phyloP scores from a whole-genome alignment of 2,113 vertebrate species.

The Anas platyrhynchos region DNA sequence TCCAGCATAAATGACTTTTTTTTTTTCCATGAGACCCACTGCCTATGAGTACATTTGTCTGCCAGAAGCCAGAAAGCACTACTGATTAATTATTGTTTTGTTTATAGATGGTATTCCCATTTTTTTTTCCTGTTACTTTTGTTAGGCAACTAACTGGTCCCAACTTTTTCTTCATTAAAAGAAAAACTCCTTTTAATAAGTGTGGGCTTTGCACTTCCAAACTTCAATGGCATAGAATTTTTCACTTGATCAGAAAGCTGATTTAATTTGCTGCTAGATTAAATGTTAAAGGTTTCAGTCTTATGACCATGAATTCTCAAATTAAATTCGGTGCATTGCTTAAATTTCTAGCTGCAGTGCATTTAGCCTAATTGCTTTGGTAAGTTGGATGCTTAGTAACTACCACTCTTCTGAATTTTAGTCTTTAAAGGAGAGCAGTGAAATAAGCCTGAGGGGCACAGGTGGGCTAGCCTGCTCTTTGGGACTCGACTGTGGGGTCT shows the following conservation, averaged over 20 bases:
- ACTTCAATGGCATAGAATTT: conserved; percentile 48
- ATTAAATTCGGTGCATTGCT: conserved; percentile 57
- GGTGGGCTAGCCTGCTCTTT: conserved; percentile 55
- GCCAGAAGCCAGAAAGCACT: not conserved
- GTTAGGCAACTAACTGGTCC: not conserved
- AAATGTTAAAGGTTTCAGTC: conserved; percentile 64
- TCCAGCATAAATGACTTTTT: not conserved
- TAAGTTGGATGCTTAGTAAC: conserved; percentile 53
- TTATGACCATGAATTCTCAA: conserved; percentile 58
- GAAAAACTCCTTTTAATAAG: not conserved
- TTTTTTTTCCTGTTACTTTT: not conserved
- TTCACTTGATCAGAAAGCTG: conserved; percentile 42
- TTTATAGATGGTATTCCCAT: not conserved
- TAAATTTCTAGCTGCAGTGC: conserved; percentile 56
- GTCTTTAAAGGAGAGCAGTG: conserved; percentile 6
- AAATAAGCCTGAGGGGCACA: conserved; percentile 66
- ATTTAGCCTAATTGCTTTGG: conserved; percentile 64
- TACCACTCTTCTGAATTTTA: conserved; percentile 62
- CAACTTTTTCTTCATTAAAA: conserved; percentile 9
- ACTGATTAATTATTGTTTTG: not conserved
- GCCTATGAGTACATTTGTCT: not conserved
- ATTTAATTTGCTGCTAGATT: conserved; percentile 57
- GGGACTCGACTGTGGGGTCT: conserved; percentile 60
- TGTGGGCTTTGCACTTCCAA: conserved; percentile 19
- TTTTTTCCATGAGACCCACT: not conserved